Conservation (phyloP, 2,888 invertebrate genomes). For the Empis livida region DNA sequence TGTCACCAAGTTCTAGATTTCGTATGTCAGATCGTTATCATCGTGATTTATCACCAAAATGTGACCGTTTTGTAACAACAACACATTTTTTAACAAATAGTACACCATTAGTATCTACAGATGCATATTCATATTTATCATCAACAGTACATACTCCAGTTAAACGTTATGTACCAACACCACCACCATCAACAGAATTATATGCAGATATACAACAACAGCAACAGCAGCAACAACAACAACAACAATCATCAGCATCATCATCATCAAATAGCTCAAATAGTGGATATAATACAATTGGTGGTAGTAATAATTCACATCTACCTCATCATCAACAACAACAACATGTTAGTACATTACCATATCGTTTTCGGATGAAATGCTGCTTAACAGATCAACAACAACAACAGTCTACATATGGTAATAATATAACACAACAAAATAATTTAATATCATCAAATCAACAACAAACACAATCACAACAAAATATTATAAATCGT, state of each 20-base stretch:
- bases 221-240: slow-evolving; percentile 10
- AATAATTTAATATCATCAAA: slow-evolving; percentile 14
- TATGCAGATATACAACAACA: slow-evolving; percentile 5
- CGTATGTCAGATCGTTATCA: slow-evolving; percentile 27
- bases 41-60: slow-evolving; percentile 23
- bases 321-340: slow-evolving; percentile 12
- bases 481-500: slow-evolving; percentile 7
- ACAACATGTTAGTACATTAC: slow-evolving; percentile 19
- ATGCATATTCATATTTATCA: slow-evolving; percentile 29
- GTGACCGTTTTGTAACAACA: slow-evolving; percentile 19
- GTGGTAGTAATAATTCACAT: slow-evolving; percentile 2
- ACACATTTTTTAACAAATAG: slow-evolving; percentile 23
- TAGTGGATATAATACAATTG: slow-evolving; percentile 11
- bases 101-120: slow-evolving; percentile 25
- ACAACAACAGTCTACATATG: slow-evolving; percentile 4
- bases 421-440: no score
- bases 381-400: slow-evolving; percentile 23
- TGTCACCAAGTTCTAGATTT: slow-evolving; percentile 31
- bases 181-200: slow-evolving; percentile 29
- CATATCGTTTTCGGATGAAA: slow-evolving; percentile 30
- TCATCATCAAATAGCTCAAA: slow-evolving; percentile 13
- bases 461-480: slow-evolving; percentile 4
- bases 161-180: slow-evolving; percentile 35
- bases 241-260: slow-evolving; percentile 12
- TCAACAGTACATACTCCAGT: slow-evolving; percentile 36